A percentile compares a stretch with the other conserved stretches of the same genome.
Conservation (phyloP, 2,113 vertebrate genomes). For the Pagrus major region DNA sequence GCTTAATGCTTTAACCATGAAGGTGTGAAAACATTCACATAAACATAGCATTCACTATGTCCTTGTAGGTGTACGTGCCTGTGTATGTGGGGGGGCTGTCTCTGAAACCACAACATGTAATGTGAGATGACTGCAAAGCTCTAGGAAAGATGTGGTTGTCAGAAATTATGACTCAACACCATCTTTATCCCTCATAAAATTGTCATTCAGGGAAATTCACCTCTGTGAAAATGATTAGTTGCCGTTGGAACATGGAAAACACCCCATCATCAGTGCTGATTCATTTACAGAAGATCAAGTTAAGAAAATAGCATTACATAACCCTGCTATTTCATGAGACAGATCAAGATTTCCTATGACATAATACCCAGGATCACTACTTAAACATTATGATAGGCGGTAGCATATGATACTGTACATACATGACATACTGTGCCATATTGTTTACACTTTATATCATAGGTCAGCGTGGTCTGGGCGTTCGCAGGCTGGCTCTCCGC, state of each 20-base stretch:
- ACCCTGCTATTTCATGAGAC: conserved; percentile 5
- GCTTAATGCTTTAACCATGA: conserved; percentile 2
- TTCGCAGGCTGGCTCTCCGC: conserved; percentile 71
- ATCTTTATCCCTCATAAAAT: conserved; percentile 37
- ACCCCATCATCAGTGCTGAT: conserved; percentile 18
- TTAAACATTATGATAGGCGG: background rate
- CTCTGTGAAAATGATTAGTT: conserved; percentile 2
- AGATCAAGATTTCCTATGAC: conserved; percentile 8
- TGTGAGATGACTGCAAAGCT: conserved; percentile 16
- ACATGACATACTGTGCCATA: background rate
- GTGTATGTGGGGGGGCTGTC: background rate
- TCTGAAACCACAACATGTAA: conserved; percentile 18
- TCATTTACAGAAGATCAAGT: conserved; percentile 8
- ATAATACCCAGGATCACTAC: background rate
- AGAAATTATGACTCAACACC: conserved; percentile 26
- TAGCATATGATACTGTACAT: background rate
- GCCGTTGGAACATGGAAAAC: conserved; percentile 37
- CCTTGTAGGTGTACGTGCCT: background rate
- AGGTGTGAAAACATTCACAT: background rate
- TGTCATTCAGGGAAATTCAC: background rate
- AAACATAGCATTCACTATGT: conserved; percentile 4
- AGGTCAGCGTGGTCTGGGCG: conserved; percentile 62
- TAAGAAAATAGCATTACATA: conserved; percentile 30
- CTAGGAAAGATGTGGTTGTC: conserved; percentile 25
- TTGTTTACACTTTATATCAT: conserved; percentile 3